phyloP scores from a whole-genome alignment of 2,888 invertebrate genomes.

The Melanotus villosus region DNA sequence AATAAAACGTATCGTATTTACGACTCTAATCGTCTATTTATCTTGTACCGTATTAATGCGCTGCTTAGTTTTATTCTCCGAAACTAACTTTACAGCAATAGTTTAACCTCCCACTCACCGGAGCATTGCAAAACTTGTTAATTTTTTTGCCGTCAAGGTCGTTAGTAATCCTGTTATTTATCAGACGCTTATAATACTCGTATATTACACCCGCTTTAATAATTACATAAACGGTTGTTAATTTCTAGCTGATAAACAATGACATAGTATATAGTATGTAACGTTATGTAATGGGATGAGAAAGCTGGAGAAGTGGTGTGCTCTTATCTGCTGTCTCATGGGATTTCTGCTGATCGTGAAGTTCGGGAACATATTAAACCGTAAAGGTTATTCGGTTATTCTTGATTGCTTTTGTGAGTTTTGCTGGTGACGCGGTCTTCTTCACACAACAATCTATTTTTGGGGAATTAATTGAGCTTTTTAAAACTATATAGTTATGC shows the following conservation, averaged over 20 bases:
- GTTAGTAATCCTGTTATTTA: conserved; percentile 29
- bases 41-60: background rate
- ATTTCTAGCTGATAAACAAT: conserved; percentile 10
- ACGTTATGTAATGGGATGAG: conserved; percentile 18
- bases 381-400: no score
- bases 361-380: no score
- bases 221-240: conserved; percentile 18
- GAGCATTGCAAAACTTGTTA: conserved; percentile 13
- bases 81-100: conserved; percentile 19
- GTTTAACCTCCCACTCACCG: conserved; percentile 28
- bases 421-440: no score
- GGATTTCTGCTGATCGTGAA: background rate
- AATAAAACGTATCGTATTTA: conserved; percentile 43
- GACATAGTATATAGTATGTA: background rate
- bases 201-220: conserved; percentile 13
- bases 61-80: conserved; percentile 27
- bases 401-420: no score
- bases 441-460: no score
- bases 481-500: no score
- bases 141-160: conserved; percentile 24
- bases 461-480: no score
- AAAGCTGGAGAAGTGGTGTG: background rate
- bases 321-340: background rate
- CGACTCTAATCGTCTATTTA: conserved; percentile 35
- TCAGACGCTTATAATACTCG: background rate